Evolutionary conservation across 2,888 invertebrate species (phyloP), one percentile per base, ranked within the genome.

Genomic region (Lydus trimaculatus): DNA sequence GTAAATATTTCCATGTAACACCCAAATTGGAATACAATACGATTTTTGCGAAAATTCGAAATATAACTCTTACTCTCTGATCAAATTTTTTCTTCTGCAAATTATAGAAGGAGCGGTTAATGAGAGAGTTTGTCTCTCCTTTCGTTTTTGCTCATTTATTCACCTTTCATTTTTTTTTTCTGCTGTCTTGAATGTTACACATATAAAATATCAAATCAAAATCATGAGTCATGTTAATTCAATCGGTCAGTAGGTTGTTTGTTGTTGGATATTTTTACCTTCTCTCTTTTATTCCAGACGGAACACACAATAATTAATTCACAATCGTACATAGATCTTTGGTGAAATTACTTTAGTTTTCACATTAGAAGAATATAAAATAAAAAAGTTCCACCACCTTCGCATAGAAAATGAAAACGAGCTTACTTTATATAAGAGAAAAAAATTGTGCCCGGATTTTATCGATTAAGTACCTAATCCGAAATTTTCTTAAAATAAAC

Each of bases 221-320:
- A 25, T 56, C 25, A 56, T 56, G 56, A 56, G 25, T 56, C 56
- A 56, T 23, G 9, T 13, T 3, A 11, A 56, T 56, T 56, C 25
- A 56, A 1, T 56, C 56, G 56, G 56, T 56, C 25, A 56, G 56
- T 56, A 56, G 56, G 56, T 56, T 56, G 56, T 25, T n/a, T n/a
- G n/a, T n/a, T n/a, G n/a, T 5, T 39, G 39, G 39, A 7, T 17
- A 17, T 43, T 43, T 43, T 5, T n/a, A n/a, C n/a, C n/a, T n/a
- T n/a, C n/a, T n/a, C n/a, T n/a, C n/a, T n/a, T n/a, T n/a, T n/a
- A n/a, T n/a, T n/a, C 1, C 2, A 56, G 56, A 56, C 56, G 56
- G 15, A n/a, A n/a, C n/a, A n/a, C n/a, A n/a, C n/a, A n/a, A n/a
- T n/a, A n/a, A n/a, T n/a, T n/a, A n/a, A n/a, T n/a, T n/a, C n/a